These are phyloP conservation scores for Gadopsis bispinosus DNA, from an alignment of 2,797 vertebrate species.

Conservation along the genomic window DNA sequence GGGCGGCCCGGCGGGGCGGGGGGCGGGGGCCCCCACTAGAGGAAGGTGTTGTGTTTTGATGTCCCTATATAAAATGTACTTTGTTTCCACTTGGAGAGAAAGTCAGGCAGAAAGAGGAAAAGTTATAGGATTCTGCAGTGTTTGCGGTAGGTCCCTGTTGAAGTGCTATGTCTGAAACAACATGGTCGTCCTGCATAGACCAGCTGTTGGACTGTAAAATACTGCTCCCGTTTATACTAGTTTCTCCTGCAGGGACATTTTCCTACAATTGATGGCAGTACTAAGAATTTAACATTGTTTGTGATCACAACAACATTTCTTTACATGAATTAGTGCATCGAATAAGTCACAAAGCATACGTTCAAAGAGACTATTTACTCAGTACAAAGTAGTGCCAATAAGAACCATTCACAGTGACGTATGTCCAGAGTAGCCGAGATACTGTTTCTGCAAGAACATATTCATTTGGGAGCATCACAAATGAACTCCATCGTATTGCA, in stretches of 20 bases:
- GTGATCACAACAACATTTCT: not conserved
- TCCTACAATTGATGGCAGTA: not conserved
- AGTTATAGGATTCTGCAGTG: conserved; percentile 4
- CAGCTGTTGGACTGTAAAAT: conserved; percentile 3
- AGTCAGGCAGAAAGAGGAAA: conserved; percentile 26
- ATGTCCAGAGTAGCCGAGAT: too few relatives aligned
- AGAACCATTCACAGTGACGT: too few relatives aligned
- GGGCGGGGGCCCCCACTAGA: too few relatives aligned
- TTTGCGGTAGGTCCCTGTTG: conserved; percentile 4
- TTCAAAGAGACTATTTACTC: too few relatives aligned
- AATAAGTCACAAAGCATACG: too few relatives aligned
- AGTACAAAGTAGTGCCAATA: too few relatives aligned
- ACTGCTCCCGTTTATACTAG: not conserved
- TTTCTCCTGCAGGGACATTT: not conserved
- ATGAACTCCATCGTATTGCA: not conserved
- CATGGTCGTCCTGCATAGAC: not conserved
- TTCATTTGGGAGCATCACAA: too few relatives aligned
- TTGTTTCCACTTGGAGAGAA: conserved; percentile 30
- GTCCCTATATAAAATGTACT: conserved; percentile 46
- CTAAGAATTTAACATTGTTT: not conserved
- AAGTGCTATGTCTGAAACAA: conserved; percentile 3
- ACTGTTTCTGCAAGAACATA: too few relatives aligned
- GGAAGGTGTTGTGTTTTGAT: conserved; percentile 27
- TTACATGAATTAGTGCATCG: too few relatives aligned
- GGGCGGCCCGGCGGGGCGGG: too few relatives aligned